These are phyloP conservation scores for Otocyon megalotis DNA, from an alignment of 2,113 vertebrate genomes.

Conservation along the genomic window DNA sequence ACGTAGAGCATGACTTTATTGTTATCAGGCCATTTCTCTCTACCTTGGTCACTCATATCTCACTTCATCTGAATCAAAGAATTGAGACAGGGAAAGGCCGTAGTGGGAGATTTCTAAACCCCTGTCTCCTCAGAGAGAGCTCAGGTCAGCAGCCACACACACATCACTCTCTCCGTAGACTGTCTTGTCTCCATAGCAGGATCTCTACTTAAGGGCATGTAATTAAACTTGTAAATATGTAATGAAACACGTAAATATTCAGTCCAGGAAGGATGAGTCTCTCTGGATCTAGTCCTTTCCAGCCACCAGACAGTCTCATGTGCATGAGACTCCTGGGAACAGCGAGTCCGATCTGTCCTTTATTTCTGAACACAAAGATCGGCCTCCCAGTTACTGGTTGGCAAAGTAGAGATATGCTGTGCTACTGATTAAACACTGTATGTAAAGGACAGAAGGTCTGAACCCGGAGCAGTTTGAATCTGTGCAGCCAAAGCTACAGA, in stretches of 20 bases:
- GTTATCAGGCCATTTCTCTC: not conserved
- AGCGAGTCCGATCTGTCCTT: not conserved
- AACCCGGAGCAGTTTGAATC: conserved; percentile 60
- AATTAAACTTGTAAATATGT: not conserved
- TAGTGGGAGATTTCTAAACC: not conserved
- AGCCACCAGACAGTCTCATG: not conserved
- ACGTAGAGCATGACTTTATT: not conserved
- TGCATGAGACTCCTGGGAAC: conserved; percentile 10
- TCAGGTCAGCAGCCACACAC: not conserved
- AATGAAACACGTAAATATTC: conserved; percentile 22
- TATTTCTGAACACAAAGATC: conserved; percentile 43
- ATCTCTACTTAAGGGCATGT: not conserved
- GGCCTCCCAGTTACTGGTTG: conserved; percentile 38
- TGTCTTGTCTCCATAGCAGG: not conserved
- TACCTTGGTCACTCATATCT: not conserved
- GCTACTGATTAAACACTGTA: conserved; percentile 44
- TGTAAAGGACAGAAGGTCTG: conserved; percentile 41
- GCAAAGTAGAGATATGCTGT: conserved; percentile 4
- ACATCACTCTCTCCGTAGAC: not conserved
- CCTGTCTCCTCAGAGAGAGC: not conserved
- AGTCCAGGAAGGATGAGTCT: not conserved
- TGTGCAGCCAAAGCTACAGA: conserved; percentile 26
- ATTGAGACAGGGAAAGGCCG: not conserved
- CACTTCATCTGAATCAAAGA: not conserved
- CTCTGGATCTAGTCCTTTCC: not conserved